phyloP scores from a whole-genome alignment of 2,797 vertebrate species.

The Varecia variegata region DNA sequence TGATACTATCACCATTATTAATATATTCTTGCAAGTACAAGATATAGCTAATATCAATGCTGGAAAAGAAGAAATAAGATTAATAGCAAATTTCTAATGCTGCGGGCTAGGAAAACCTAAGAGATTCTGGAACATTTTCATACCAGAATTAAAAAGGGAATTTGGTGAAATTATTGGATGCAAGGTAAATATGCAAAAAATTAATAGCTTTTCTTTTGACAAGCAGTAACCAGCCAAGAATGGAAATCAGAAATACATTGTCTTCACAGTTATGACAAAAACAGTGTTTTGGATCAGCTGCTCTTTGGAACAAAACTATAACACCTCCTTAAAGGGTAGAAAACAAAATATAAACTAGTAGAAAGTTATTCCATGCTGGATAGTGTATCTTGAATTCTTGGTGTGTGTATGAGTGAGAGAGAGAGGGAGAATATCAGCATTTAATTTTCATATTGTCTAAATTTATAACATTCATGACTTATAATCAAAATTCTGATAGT shows the following conservation, averaged over 20 bases:
- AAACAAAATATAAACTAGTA: background rate
- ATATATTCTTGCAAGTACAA: background rate
- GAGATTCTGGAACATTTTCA: background rate
- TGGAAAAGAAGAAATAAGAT: background rate
- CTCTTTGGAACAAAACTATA: background rate
- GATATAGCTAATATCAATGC: background rate
- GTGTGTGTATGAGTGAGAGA: background rate
- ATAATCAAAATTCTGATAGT: background rate
- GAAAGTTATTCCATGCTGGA: background rate
- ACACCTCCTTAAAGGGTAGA: background rate
- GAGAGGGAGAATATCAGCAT: background rate
- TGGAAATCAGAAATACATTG: background rate
- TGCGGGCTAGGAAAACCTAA: background rate
- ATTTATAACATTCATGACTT: background rate
- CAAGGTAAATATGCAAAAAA: background rate
- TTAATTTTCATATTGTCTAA: background rate
- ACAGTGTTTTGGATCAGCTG: background rate
- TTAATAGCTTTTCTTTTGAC: constrained; percentile 1
- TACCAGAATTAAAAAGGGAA: background rate
- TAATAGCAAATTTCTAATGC: background rate
- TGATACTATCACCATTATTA: background rate
- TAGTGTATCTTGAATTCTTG: background rate
- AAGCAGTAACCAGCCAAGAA: background rate
- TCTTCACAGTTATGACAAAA: background rate
- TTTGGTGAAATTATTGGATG: background rate